Percentiles rank a stretch among this genome's conserved stretches.
Conservation (phyloP, 92 coral and sea anemone genomes). For the Zoanthus solanderi region DNA sequence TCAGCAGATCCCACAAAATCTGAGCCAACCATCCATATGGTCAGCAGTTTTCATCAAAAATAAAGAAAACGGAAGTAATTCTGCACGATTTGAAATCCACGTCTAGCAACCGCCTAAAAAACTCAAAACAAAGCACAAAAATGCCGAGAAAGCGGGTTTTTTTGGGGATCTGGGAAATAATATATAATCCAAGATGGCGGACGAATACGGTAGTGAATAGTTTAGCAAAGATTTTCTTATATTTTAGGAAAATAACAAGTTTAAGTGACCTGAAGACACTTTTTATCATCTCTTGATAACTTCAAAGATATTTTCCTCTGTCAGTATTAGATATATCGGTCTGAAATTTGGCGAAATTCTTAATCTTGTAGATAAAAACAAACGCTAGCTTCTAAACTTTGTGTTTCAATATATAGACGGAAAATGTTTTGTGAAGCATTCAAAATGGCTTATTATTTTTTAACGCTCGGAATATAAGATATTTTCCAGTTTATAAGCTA, state of each 20-base stretch:
- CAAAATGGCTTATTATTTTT: background rate
- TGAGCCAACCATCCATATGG: background rate
- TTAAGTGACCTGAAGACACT: background rate
- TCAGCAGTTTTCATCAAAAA: background rate
- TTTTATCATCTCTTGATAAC: background rate
- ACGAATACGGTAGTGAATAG: background rate
- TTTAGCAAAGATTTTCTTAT: background rate
- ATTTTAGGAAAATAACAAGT: background rate
- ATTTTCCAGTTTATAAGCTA: background rate
- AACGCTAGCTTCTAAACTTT: background rate
- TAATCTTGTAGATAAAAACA: background rate
- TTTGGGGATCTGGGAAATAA: background rate
- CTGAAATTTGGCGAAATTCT: slow-evolving; percentile 1
- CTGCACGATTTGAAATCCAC: background rate
- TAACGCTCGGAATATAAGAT: background rate
- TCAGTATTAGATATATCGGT: background rate
- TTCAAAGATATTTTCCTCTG: slow-evolving; percentile 1
- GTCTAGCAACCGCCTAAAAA: background rate
- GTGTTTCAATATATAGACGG: background rate
- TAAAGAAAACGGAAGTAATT: background rate
- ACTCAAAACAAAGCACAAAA: background rate
- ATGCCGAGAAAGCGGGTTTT: too few species aligned
- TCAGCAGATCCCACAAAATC: background rate
- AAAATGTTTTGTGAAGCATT: background rate
- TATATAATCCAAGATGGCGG: background rate